phyloP scores from a whole-genome alignment of 2,888 invertebrate genomes.

The Drosophila kuntzei region DNA sequence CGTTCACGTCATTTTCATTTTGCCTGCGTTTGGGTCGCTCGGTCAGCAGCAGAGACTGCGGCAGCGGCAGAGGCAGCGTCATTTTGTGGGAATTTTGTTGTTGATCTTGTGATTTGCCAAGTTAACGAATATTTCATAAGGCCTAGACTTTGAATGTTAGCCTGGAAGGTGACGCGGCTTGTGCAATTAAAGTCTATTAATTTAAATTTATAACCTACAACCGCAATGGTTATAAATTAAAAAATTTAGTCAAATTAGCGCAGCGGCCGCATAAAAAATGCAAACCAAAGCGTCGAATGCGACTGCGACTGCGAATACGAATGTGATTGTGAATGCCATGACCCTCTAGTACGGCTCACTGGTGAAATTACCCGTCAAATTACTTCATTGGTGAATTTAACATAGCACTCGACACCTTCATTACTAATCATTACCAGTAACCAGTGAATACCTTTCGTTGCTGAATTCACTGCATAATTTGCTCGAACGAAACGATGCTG shows the following conservation, averaged over 20 bases:
- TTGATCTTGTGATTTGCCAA: slow-evolving; percentile 67
- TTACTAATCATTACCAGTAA: too few relatives aligned
- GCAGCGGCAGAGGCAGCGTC: too few relatives aligned
- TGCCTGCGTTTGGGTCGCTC: slow-evolving; percentile 50
- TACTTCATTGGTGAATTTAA: too few relatives aligned
- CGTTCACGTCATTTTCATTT: slow-evolving; percentile 75
- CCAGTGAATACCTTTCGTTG: too few relatives aligned
- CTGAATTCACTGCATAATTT: too few relatives aligned
- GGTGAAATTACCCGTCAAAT: too few relatives aligned
- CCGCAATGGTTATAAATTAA: slow-evolving; percentile 66
- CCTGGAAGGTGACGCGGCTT: slow-evolving; percentile 32
- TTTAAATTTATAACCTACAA: slow-evolving; percentile 67
- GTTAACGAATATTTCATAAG: slow-evolving; percentile 39
- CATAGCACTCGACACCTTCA: too few relatives aligned
- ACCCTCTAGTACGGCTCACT: too few relatives aligned
- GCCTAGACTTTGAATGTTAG: slow-evolving; percentile 40
- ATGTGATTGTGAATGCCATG: slow-evolving; percentile 8
- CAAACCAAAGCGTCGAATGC: slow-evolving; percentile 56
- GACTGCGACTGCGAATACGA: slow-evolving; percentile 3
- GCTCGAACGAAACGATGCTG: too few relatives aligned
- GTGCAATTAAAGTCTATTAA: slow-evolving; percentile 73
- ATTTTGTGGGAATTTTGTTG: slow-evolving; percentile 69
- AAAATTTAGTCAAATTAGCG: slow-evolving; percentile 77
- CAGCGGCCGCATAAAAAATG: slow-evolving; percentile 54
- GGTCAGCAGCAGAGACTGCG: slow-evolving; percentile 24